These are phyloP conservation scores for Chrysogorgia sp. DNA, from an alignment of 92 coral and sea anemone species.

Conservation along the genomic window DNA sequence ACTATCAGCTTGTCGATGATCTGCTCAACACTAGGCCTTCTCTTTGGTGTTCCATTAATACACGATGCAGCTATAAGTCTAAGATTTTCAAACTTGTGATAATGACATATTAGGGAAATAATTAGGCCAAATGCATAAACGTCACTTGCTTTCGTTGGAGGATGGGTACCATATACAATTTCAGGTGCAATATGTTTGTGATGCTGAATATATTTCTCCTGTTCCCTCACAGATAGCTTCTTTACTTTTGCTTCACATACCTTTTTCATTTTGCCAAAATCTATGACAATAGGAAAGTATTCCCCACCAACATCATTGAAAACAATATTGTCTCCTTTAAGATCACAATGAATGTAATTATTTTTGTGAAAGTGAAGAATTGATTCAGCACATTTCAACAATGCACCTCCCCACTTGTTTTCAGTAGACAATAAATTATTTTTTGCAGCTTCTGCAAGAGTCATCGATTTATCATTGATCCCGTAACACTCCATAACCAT, in stretches of 20 bases:
- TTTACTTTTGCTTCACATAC: background rate
- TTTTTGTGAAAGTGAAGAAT: conserved; percentile 1
- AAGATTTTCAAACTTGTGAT: conserved; percentile 5
- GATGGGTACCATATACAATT: background rate
- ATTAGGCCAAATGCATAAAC: conserved; percentile 14
- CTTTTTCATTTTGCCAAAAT: conserved; percentile 17
- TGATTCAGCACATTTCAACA: conserved; percentile 1
- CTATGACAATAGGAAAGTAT: background rate
- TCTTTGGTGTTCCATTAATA: conserved; percentile 5
- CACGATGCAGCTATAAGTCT: conserved; percentile 1
- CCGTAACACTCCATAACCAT: conserved; percentile 5
- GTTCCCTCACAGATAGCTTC: conserved; percentile 7
- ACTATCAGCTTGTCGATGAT: background rate
- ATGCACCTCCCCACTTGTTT: conserved; percentile 3
- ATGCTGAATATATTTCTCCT: background rate
- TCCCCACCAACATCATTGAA: background rate
- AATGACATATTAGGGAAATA: background rate
- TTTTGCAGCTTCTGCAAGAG: background rate
- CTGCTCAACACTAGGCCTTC: background rate
- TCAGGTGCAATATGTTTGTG: conserved; percentile 28
- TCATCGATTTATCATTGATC: background rate
- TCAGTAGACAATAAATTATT: background rate
- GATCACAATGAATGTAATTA: conserved; percentile 9
- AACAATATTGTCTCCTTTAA: conserved; percentile 5
- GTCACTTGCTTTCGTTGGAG: conserved; percentile 6